Evolutionary conservation across 2,888 invertebrate species (phyloP).

Genomic region (Eilema griseolum): DNA sequence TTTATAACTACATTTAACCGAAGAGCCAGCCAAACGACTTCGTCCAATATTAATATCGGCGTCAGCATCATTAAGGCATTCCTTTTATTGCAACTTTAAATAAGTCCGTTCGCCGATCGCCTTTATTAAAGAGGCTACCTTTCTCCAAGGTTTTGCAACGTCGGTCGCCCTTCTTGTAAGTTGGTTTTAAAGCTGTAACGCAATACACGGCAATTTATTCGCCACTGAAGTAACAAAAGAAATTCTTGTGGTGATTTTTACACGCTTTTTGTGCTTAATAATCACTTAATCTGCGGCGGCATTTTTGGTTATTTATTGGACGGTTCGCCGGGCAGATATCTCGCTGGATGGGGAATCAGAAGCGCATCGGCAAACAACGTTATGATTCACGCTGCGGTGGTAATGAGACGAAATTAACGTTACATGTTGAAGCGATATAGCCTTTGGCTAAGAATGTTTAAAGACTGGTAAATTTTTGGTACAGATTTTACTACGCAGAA

Average conservation of each 20-base stretch:
- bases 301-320: conserved; percentile 67
- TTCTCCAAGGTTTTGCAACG: conserved; percentile 82
- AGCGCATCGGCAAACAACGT: conserved; percentile 63
- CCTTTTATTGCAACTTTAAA: conserved; percentile 86
- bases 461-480: not conserved
- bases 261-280: conserved; percentile 68
- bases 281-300: conserved; percentile 73
- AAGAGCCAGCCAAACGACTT: conserved; percentile 71
- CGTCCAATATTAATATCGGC: conserved; percentile 82
- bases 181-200: conserved; percentile 59
- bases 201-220: conserved; percentile 65
- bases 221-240: conserved; percentile 68
- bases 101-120: conserved; percentile 79
- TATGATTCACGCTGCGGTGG: conserved; percentile 47
- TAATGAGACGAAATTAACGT: conserved; percentile 66
- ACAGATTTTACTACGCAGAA: not conserved
- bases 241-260: conserved; percentile 69
- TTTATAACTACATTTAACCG: conserved; percentile 82
- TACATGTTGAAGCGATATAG: conserved; percentile 60
- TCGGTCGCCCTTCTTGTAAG: conserved; percentile 77
- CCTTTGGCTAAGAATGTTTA: conserved; percentile 55
- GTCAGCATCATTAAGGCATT: conserved; percentile 85
- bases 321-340: conserved; percentile 50
- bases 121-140: conserved; percentile 81
- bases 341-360: conserved; percentile 50